Percentiles rank a stretch among this genome's conserved stretches.
These are phyloP conservation scores for Chrysolina oricalcia DNA, from an alignment of 2,888 invertebrate genomes.

Conservation along the genomic window DNA sequence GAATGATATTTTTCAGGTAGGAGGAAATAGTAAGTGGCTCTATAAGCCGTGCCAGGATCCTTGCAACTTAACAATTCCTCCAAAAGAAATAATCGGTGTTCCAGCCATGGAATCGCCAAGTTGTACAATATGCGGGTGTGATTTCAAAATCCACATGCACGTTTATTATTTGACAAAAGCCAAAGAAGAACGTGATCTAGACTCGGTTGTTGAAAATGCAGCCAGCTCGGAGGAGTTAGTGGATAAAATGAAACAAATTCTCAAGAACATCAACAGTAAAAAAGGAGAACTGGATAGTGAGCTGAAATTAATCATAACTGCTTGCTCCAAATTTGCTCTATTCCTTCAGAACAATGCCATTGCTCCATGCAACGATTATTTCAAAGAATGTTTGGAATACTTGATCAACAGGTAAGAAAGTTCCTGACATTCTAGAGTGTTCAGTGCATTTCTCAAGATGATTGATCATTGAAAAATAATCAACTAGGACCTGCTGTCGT, in stretches of 20 bases:
- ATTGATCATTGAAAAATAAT: too few relatives aligned
- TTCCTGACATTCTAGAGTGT: not conserved
- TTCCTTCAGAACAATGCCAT: conserved; percentile 66
- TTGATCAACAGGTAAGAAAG: conserved; percentile 62
- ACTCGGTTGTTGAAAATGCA: conserved; percentile 60
- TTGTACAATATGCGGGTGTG: conserved; percentile 63
- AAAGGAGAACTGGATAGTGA: conserved; percentile 61
- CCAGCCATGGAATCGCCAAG: conserved; percentile 61
- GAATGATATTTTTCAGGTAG: conserved; percentile 56
- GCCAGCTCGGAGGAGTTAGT: conserved; percentile 56
- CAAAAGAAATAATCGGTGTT: conserved; percentile 64
- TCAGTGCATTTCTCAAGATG: too few relatives aligned
- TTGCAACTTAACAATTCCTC: conserved; percentile 64
- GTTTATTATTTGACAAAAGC: conserved; percentile 66
- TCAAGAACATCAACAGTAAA: conserved; percentile 55
- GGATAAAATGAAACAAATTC: conserved; percentile 53
- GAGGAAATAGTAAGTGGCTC: conserved; percentile 61
- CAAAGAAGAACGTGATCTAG: conserved; percentile 57
- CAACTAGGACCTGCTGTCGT: too few relatives aligned
- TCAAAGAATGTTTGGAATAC: conserved; percentile 64
- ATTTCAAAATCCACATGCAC: conserved; percentile 66
- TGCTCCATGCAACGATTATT: conserved; percentile 65
- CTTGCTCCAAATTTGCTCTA: conserved; percentile 65
- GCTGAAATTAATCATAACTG: conserved; percentile 58
- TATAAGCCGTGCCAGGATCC: conserved; percentile 67